phyloP scores from a whole-genome alignment of 1,140 invertebrate genomes.

The Drosophila obscura region DNA sequence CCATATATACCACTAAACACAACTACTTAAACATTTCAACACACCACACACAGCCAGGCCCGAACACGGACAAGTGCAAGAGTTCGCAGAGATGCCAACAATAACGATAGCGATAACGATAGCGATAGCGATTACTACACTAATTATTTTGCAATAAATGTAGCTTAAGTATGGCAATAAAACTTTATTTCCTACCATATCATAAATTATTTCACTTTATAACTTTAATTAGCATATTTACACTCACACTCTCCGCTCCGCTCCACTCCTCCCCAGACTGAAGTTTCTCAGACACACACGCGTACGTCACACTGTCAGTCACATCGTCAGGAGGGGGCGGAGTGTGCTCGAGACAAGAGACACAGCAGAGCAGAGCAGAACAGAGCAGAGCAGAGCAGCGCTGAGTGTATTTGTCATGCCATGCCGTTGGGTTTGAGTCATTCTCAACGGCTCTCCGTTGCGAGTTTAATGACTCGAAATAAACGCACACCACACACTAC shows the following conservation, averaged over 20 bases:
- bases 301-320: conserved; percentile 6
- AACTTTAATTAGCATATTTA: conserved; percentile 82
- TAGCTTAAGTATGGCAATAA: conserved; percentile 82
- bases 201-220: conserved; percentile 81
- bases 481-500: conserved; percentile 40
- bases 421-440: conserved; percentile 47
- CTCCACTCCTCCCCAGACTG: conserved; percentile 8
- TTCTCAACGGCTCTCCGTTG: conserved; percentile 12
- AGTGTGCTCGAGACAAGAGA: background rate
- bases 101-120: conserved; percentile 34
- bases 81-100: conserved; percentile 36
- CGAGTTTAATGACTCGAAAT: conserved; percentile 71
- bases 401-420: conserved; percentile 51
- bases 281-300: conserved; percentile 28
- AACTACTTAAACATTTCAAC: conserved; percentile 48
- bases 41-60: conserved; percentile 38
- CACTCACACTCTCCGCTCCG: conserved; percentile 24
- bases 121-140: conserved; percentile 70
- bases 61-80: conserved; percentile 67
- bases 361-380: too few species aligned
- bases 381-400: too few species aligned
- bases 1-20: conserved; percentile 56
- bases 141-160: conserved; percentile 83
- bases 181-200: conserved; percentile 78
- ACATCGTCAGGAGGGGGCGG: too few species aligned